phyloP scores from a whole-genome alignment of 2,113 vertebrate species.

The Strix uralensis region DNA sequence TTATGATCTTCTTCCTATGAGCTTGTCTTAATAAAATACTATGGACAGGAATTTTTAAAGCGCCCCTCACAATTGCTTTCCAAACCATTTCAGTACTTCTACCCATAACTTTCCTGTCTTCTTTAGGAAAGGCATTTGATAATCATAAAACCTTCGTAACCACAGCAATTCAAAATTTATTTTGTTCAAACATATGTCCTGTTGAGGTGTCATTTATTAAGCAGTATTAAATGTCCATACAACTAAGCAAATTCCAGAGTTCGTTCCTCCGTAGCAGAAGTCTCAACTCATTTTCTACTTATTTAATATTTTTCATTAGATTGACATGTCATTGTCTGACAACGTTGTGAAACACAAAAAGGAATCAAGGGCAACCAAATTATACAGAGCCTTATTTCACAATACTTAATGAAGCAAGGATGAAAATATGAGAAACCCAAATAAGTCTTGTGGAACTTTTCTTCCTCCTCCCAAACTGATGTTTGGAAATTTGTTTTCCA shows the following conservation, averaged over 20 bases:
- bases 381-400: background rate
- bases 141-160: background rate
- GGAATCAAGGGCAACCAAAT: background rate
- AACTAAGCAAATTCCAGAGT: background rate
- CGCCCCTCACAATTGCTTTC: background rate
- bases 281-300: background rate
- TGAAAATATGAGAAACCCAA: background rate
- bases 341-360: background rate
- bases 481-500: background rate
- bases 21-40: background rate
- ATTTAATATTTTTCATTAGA: background rate
- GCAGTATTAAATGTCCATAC: background rate
- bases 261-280: background rate
- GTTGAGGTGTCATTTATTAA: background rate
- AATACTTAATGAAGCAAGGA: background rate
- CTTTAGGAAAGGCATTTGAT: background rate
- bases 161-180: background rate
- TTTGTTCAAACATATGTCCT: background rate
- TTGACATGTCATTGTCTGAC: background rate
- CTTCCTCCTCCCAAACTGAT: background rate
- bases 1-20: background rate
- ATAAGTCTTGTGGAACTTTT: background rate
- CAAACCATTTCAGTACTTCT: background rate
- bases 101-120: background rate
- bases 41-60: background rate